Base-by-base conservation (phyloP, 2,888 invertebrate genomes). In the Agonopterix subpropinquella region DNA sequence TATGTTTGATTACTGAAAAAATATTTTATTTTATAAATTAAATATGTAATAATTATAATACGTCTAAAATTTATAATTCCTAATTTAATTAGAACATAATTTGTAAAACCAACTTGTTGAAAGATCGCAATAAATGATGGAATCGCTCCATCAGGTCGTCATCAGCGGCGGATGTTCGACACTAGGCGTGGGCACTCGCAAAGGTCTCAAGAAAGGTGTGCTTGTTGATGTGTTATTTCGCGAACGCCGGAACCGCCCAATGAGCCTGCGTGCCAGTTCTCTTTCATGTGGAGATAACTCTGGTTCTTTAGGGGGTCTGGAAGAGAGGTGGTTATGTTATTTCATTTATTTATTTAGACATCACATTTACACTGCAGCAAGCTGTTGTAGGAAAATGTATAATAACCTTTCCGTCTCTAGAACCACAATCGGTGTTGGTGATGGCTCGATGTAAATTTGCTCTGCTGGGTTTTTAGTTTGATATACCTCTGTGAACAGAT, bases 401-500 rank as follows among this genome's bases (percentile, higher is more conserved):
- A 10, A 58, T 35, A n/a, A 82, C 85, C 77, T 70, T 65, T 85
- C 79, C 36, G 80, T 84, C 70, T 84, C 81, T 44, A 85, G 59
- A 18, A 83, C 45, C n/a, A 84, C 62, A 28, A 81, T 61, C 7
- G 82, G 78, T 4, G 80, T 76, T 54, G 68, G 66, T 4, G 77
- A 54, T 2, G 65, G 53, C 8, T 81, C 80, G 57, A 84, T 60
- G 53, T 57, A 82, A 9, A 83, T 50, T 10, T 66, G 56, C 51
- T 77, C 68, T 10, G 64, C 70, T 18, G 79, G 74, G 45, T 65
- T 72, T 49, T 62, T 71, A 1, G 76, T 77, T 55, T 73, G 69
- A 52, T 78, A 78, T 2, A 75, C 62, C 63, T 80, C 84, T 85
- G 71, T 5, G 71, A 76, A 50, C 43, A 43, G 10, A 15, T 18